phyloP scores from a whole-genome alignment of 2,113 vertebrate genomes.

The Barbus barbus region DNA sequence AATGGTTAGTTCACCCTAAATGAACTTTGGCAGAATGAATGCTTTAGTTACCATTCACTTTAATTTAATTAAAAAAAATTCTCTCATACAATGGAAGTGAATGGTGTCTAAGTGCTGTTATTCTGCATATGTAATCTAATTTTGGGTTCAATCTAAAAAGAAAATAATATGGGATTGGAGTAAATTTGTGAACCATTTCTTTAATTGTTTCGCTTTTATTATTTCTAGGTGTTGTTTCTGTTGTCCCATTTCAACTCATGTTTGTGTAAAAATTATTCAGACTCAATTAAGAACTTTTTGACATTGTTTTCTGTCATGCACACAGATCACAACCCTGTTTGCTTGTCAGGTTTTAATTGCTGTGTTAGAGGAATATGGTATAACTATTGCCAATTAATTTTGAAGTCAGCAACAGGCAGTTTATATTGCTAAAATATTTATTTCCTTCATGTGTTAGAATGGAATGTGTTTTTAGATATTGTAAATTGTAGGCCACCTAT shows the following conservation, averaged over 20 bases:
- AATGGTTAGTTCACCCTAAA: background rate
- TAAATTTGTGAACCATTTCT: background rate
- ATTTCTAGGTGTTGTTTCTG: background rate
- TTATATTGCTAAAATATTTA: background rate
- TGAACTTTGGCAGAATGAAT: background rate
- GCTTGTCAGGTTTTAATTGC: background rate
- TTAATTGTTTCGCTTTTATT: background rate
- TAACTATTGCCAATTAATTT: background rate
- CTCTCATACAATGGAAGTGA: background rate
- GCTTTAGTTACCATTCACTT: background rate
- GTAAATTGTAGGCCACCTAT: no score
- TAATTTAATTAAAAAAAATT: background rate
- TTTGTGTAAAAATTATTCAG: background rate
- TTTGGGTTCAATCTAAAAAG: background rate
- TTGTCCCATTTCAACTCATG: background rate
- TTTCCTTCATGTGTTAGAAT: background rate
- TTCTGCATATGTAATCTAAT: background rate
- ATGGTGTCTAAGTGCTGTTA: background rate
- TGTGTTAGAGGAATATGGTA: no score
- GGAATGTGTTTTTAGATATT: no score
- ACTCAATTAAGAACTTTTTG: background rate
- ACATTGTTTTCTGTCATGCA: background rate
- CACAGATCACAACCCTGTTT: background rate
- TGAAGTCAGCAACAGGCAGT: background rate
- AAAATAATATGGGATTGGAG: background rate